Conservation (phyloP, 2,797 vertebrate genomes). For the Gouania willdenowi region DNA sequence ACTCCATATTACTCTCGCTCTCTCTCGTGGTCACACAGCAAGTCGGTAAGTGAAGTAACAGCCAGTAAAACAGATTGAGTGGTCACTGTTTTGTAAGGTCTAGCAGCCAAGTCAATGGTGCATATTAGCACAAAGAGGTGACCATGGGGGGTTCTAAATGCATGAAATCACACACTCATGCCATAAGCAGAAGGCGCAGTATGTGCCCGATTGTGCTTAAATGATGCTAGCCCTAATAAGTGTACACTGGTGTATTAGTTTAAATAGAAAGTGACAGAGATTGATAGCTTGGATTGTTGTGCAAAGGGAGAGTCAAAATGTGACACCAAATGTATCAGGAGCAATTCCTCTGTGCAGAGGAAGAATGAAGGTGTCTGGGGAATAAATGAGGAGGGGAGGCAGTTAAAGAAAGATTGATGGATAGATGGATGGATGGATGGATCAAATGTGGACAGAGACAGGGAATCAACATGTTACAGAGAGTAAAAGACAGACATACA, state of each 20-base stretch:
- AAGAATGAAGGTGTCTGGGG: not conserved
- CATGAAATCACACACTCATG: not conserved
- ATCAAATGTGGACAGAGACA: conserved; percentile 17
- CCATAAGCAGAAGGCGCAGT: not conserved
- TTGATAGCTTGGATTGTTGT: conserved; percentile 8
- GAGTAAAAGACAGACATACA: not conserved
- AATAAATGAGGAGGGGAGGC: not conserved
- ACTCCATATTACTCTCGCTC: conserved; percentile 2
- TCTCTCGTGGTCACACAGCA: not conserved
- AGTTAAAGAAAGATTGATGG: conserved; percentile 16
- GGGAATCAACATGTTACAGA: conserved; percentile 6
- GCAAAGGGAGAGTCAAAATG: not conserved
- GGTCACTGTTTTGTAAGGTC: conserved; percentile 36
- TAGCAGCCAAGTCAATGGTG: conserved; percentile 46
- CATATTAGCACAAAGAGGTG: conserved; percentile 27
- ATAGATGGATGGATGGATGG: conserved; percentile 14
- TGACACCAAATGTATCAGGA: conserved; percentile 24
- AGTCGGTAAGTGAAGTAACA: conserved; percentile 24
- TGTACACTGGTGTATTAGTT: conserved; percentile 2
- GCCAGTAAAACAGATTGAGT: conserved; percentile 45
- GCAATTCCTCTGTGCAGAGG: conserved; percentile 1
- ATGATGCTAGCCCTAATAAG: conserved; percentile 23
- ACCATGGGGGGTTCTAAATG: not conserved
- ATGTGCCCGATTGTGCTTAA: conserved; percentile 6
- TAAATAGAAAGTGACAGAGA: conserved; percentile 33